Evolutionary conservation across 2,888 invertebrate species (phyloP).

Genomic region (Acrobasis repandana): DNA sequence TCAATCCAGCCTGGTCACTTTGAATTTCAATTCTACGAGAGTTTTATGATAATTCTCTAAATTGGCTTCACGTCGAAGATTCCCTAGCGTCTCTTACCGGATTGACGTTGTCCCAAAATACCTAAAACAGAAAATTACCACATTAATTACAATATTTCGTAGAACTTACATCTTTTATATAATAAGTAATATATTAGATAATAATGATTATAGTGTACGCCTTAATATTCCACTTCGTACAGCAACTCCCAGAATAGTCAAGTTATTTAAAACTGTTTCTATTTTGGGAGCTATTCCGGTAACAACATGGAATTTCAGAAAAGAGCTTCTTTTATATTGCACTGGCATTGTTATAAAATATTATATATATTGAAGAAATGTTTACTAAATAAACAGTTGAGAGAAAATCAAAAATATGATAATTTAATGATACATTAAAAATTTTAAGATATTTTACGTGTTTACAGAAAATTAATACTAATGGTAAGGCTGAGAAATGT

Average conservation of each 20-base stretch:
- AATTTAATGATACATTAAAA: too few species aligned
- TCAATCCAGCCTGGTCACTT: constrained; percentile 46
- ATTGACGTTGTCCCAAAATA: constrained; percentile 66
- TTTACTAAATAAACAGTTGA: too few species aligned
- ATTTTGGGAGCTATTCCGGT: constrained; percentile 5
- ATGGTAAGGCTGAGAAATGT: too few species aligned
- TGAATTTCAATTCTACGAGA: constrained; percentile 62
- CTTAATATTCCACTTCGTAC: not conserved
- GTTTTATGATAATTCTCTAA: constrained; percentile 58
- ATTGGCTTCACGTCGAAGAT: constrained; percentile 43
- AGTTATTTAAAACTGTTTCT: constrained; percentile 28
- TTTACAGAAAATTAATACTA: too few species aligned
- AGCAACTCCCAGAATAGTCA: constrained; percentile 27
- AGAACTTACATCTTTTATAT: not conserved
- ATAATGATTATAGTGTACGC: too few species aligned
- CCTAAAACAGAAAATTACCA: constrained; percentile 62
- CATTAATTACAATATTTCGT: constrained; percentile 28
- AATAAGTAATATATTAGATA: constrained; percentile 8
- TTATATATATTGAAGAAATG: too few species aligned
- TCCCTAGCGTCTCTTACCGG: constrained; percentile 55
- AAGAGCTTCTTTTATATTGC: not conserved
- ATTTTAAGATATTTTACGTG: too few species aligned
- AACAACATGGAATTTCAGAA: not conserved
- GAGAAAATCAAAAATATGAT: too few species aligned
- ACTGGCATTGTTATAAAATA: not conserved